Base-by-base conservation (phyloP, 2,888 invertebrate genomes). In the Maniola hyperantus region DNA sequence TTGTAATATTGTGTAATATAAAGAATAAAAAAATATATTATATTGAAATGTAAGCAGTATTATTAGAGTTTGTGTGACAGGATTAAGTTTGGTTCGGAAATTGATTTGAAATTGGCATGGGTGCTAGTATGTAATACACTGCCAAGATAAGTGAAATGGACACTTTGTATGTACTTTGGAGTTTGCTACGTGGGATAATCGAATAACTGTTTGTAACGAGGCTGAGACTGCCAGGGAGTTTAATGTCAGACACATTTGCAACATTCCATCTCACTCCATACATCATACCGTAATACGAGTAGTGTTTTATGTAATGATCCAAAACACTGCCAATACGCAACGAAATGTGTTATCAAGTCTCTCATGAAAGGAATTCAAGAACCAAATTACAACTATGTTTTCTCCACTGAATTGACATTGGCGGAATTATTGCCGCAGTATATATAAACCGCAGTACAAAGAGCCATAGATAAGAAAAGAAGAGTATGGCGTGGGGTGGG, bases 41-140 rank as follows among this genome's bases (percentile, higher is more conserved):
- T 66, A 63, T 64, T 68, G 66, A 66, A 68, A 70, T 69, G 67
- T 62, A 71, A 73, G 70, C 74, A 75, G 75, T 75, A 74, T 75
- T 75, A 75, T 69, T 69, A 65, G 68, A 54, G 64, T 62, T 66
- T 69, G 69, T 68, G 65, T 64, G 69, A 64, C 65, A 48, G 53
- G 60, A 46, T 50, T 64, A 55, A 61, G 66, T 66, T 64, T 63
- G 15, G 53, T 65, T 70, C 60, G 50, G 15, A 64, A 60, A 26
- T 63, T 60, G 46, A 61, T 36, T 68, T 64, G 48, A 60, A 50
- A 65, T 68, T 69, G 72, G 71, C 70, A 72, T 72, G 73, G 76
- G 76, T 76, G 74, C 75, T 76, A 73, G 71, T 71, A 72, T 67
- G 69, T 73, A 69, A 73, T 66, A 76, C 76, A 75, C 75, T 74